These are phyloP conservation scores for Drosophila conformis DNA, from an alignment of 2,888 invertebrate genomes.

Conservation along the genomic window DNA sequence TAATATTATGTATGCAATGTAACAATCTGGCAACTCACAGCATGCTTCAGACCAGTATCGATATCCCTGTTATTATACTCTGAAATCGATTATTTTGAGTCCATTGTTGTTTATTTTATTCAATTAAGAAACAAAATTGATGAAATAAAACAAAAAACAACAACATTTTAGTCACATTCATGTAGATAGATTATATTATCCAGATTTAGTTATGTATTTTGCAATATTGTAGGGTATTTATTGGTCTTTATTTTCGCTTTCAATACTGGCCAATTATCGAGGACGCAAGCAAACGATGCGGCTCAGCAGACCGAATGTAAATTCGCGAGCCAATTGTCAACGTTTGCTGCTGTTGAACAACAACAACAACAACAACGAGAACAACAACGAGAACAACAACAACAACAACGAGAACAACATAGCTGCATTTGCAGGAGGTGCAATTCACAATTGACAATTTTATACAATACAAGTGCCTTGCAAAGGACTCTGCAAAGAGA, in stretches of 20 bases:
- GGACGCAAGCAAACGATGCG: slow-evolving; percentile 45
- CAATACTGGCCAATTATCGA: slow-evolving; percentile 55
- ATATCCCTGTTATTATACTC: too few species aligned
- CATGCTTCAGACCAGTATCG: too few species aligned
- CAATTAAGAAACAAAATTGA: too few species aligned
- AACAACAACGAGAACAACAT: neutral
- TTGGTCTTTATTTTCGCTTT: neutral
- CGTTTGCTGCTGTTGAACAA: slow-evolving; percentile 23
- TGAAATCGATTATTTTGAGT: too few species aligned
- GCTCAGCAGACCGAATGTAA: slow-evolving; percentile 50
- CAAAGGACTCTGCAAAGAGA: slow-evolving; percentile 1
- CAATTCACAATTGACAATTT: slow-evolving; percentile 19
- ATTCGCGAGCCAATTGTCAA: slow-evolving; percentile 45
- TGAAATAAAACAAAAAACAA: too few species aligned
- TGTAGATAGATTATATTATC: neutral
- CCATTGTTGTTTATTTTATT: too few species aligned
- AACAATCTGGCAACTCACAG: too few species aligned
- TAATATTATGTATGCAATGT: too few species aligned
- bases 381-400: neutral
- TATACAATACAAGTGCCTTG: slow-evolving; percentile 22
- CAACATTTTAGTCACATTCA: too few species aligned
- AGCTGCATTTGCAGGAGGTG: slow-evolving; percentile 8
- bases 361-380: neutral
- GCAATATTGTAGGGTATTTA: neutral
- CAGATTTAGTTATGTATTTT: neutral